phyloP scores from a whole-genome alignment of 2,888 invertebrate genomes.

The Spodoptera exigua region DNA sequence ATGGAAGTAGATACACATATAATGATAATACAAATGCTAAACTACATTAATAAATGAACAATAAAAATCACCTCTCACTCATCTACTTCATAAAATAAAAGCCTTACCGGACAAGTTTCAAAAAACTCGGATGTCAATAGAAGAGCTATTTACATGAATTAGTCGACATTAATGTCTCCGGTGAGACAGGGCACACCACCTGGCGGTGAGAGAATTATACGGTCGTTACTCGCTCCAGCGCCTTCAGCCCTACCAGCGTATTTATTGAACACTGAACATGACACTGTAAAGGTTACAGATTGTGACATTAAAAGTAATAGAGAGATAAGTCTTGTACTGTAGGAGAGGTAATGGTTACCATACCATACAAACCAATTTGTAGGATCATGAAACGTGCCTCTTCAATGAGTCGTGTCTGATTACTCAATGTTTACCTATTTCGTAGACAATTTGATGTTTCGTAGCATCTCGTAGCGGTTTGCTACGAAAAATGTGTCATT shows the following conservation, averaged over 20 bases:
- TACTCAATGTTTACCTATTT: too few species aligned
- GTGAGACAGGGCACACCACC: slow-evolving; percentile 85
- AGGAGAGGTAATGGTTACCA: neutral
- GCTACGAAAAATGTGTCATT: too few species aligned
- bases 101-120: slow-evolving; percentile 49
- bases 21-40: neutral
- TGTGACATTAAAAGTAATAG: slow-evolving; percentile 50
- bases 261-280: slow-evolving; percentile 61
- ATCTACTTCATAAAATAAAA: slow-evolving; percentile 28
- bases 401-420: too few species aligned
- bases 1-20: too few species aligned
- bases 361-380: too few species aligned
- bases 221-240: slow-evolving; percentile 85
- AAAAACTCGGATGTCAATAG: slow-evolving; percentile 73
- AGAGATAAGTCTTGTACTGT: slow-evolving; percentile 29
- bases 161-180: slow-evolving; percentile 86
- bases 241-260: slow-evolving; percentile 67
- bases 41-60: neutral
- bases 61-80: slow-evolving; percentile 23
- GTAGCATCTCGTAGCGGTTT: too few species aligned
- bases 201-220: slow-evolving; percentile 82
- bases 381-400: too few species aligned
- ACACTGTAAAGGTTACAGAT: slow-evolving; percentile 38
- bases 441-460: too few species aligned
- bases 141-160: slow-evolving; percentile 86